These are phyloP conservation scores for Sycophaga agraensis DNA, from an alignment of 1,140 invertebrate genomes.

Conservation along the genomic window DNA sequence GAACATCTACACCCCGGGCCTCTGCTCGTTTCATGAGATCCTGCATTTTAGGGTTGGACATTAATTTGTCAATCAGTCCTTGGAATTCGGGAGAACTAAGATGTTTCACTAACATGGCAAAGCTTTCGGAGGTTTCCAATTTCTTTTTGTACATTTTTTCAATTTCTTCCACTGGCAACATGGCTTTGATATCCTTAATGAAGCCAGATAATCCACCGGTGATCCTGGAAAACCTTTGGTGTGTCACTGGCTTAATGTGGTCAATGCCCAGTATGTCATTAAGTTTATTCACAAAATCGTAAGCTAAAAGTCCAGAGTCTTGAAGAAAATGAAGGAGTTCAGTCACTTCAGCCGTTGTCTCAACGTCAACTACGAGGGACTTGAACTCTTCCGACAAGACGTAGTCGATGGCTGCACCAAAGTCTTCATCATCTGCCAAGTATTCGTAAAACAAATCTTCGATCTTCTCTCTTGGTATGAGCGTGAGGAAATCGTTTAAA, in stretches of 20 bases:
- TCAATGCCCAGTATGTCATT: conserved; percentile 31
- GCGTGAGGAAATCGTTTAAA: conserved; percentile 31
- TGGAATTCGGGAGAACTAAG: conserved; percentile 36
- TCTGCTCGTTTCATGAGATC: conserved; percentile 33
- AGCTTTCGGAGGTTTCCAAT: conserved; percentile 35
- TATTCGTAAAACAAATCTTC: conserved; percentile 32
- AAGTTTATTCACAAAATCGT: conserved; percentile 30
- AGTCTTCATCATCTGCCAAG: conserved; percentile 29
- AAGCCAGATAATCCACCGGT: conserved; percentile 38
- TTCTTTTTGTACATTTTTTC: conserved; percentile 40
- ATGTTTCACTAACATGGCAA: conserved; percentile 35
- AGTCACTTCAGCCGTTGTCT: conserved; percentile 31
- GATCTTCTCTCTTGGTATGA: conserved; percentile 31
- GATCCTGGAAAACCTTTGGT: not conserved
- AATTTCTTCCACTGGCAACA: conserved; percentile 39
- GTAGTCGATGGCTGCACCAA: conserved; percentile 31
- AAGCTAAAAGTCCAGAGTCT: conserved; percentile 28
- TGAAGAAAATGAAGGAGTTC: conserved; percentile 30
- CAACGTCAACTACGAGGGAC: conserved; percentile 28
- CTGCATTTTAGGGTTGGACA: conserved; percentile 33
- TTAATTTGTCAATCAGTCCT: conserved; percentile 31
- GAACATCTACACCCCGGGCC: conserved; percentile 33
- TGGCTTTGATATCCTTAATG: conserved; percentile 33
- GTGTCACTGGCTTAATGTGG: conserved; percentile 15
- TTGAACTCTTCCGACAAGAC: conserved; percentile 34